A percentile compares a stretch with the other conserved stretches of the same genome.
phyloP scores from a whole-genome alignment of 2,113 vertebrate species.

The Caloenas nicobarica region DNA sequence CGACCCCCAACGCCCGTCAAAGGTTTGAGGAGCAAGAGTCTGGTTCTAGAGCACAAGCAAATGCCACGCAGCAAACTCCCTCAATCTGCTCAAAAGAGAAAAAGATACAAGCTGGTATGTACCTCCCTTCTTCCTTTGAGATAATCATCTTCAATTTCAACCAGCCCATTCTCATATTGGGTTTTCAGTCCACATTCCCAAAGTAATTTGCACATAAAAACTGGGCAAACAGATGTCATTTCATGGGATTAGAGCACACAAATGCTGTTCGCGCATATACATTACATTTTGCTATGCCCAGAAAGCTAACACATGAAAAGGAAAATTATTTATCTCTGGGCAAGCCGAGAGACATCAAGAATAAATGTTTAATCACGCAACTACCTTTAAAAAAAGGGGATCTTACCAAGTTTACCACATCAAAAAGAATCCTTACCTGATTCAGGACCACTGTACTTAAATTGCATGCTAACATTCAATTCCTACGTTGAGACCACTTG shows the following conservation, averaged over 20 bases:
- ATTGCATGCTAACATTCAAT: not conserved
- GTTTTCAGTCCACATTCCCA: not conserved
- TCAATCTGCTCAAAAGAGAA: not conserved
- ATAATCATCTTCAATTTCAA: not conserved
- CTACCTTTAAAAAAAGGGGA: not conserved
- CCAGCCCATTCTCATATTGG: not conserved
- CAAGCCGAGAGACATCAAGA: not conserved
- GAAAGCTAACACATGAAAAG: not conserved
- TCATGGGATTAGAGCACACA: not conserved
- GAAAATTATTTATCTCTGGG: not conserved
- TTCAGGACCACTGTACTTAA: not conserved
- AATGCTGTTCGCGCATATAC: not conserved
- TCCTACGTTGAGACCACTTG: not conserved
- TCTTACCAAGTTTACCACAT: not conserved
- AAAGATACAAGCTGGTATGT: not conserved
- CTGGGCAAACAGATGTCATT: not conserved
- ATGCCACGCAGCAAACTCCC: not conserved
- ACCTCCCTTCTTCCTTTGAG: not conserved
- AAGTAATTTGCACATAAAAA: not conserved
- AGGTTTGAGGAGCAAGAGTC: not conserved
- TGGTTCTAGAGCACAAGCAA: not conserved
- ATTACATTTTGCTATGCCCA: not conserved
- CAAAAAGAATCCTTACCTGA: not conserved
- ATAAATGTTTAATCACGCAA: not conserved
- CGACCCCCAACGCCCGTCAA: rapidly evolving